Evolutionary conservation across 2,113 vertebrate genomes (phyloP).

Genomic region (Carassius carassius): DNA sequence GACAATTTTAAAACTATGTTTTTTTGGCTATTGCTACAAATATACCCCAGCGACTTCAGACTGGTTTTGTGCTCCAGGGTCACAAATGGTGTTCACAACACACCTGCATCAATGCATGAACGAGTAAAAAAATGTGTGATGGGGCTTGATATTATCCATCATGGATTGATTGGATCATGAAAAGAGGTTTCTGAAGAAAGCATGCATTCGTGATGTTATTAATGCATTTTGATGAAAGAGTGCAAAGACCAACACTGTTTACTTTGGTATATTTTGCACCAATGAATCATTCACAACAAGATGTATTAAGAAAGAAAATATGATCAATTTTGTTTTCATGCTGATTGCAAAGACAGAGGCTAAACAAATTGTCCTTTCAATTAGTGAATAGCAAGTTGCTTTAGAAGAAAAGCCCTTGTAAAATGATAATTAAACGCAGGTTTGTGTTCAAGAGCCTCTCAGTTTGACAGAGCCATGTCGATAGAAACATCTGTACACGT

Average conservation of each 20-base stretch:
- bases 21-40: too few relatives aligned
- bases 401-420: neutral
- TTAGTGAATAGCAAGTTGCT: conserved; percentile 6
- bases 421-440: conserved; percentile 13
- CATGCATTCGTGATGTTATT: neutral
- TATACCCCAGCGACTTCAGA: too few relatives aligned
- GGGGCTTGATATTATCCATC: neutral
- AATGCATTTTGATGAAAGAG: neutral
- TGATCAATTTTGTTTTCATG: neutral
- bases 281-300: neutral
- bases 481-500: conserved; percentile 36
- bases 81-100: neutral
- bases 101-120: neutral
- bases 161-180: neutral
- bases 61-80: too few relatives aligned
- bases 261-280: neutral
- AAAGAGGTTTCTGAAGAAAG: neutral
- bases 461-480: conserved; percentile 7
- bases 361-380: neutral
- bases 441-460: conserved; percentile 15
- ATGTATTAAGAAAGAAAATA: neutral
- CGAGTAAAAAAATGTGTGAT: neutral
- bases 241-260: neutral
- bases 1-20: too few relatives aligned
- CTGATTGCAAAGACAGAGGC: neutral